phyloP scores from a whole-genome alignment of 2,888 invertebrate genomes.

The Papilio protenor region DNA sequence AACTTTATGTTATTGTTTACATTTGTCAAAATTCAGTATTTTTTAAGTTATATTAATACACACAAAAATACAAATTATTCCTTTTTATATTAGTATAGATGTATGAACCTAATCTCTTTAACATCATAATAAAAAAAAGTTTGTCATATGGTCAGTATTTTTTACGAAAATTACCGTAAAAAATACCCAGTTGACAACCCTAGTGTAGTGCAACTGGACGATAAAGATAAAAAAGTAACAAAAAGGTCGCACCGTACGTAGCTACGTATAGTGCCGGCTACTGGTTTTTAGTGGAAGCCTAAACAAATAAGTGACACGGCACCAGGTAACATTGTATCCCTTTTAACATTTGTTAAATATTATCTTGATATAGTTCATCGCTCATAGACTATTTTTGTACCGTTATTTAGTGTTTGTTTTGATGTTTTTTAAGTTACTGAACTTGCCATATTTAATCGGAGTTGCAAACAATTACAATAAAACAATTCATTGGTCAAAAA shows the following conservation, averaged over 20 bases:
- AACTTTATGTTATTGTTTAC: too few species aligned
- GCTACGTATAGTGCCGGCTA: conserved; percentile 71
- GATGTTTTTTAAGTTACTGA: neutral
- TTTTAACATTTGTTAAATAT: conserved; percentile 79
- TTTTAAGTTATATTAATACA: too few species aligned
- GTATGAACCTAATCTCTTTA: neutral
- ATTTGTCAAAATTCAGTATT: too few species aligned
- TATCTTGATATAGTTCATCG: conserved; percentile 77
- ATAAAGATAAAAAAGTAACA: conserved; percentile 70
- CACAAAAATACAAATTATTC: too few species aligned
- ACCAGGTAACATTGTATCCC: conserved; percentile 76
- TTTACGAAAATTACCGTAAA: neutral
- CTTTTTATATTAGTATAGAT: too few species aligned
- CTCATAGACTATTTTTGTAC: neutral
- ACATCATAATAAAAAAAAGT: too few species aligned
- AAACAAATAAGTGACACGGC: conserved; percentile 81
- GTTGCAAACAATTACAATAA: neutral
- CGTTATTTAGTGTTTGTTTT: conserved; percentile 8
- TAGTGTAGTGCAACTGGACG: conserved; percentile 75
- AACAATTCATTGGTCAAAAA: too few species aligned
- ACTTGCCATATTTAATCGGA: neutral
- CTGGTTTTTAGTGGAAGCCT: conserved; percentile 82
- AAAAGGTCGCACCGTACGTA: conserved; percentile 69
- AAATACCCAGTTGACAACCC: conserved; percentile 58
- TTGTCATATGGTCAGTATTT: too few species aligned